These are phyloP conservation scores for Galerucella calmariensis DNA, from an alignment of 2,888 invertebrate species.

Conservation along the genomic window DNA sequence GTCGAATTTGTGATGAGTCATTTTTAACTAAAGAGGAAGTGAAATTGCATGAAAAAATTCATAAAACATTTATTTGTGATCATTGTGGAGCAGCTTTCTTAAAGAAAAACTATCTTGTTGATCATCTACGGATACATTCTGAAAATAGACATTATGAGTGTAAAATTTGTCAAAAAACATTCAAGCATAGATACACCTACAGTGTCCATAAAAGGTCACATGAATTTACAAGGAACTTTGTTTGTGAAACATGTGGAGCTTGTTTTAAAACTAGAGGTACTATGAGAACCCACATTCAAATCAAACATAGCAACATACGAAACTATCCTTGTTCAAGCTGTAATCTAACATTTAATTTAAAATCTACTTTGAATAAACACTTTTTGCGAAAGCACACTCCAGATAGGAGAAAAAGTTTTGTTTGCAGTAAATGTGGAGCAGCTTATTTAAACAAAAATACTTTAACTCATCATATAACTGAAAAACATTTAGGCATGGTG, in stretches of 20 bases:
- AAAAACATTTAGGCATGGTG: slow-evolving; percentile 38
- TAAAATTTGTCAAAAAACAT: slow-evolving; percentile 52
- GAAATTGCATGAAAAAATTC: slow-evolving; percentile 38
- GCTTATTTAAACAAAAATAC: slow-evolving; percentile 40
- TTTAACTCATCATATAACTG: slow-evolving; percentile 35
- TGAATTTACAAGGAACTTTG: slow-evolving; percentile 50
- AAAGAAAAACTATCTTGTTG: slow-evolving; percentile 46
- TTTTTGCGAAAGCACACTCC: slow-evolving; percentile 36
- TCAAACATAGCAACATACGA: slow-evolving; percentile 51
- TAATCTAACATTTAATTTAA: slow-evolving; percentile 52
- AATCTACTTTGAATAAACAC: slow-evolving; percentile 55
- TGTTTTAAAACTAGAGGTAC: slow-evolving; percentile 53
- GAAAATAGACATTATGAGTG: slow-evolving; percentile 49
- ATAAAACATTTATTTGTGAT: slow-evolving; percentile 47
- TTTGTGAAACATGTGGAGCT: slow-evolving; percentile 54
- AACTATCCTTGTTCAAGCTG: slow-evolving; percentile 54
- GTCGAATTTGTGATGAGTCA: slow-evolving; percentile 31
- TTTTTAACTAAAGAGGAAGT: slow-evolving; percentile 34
- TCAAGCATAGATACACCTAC: slow-evolving; percentile 51
- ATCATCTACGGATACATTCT: slow-evolving; percentile 50
- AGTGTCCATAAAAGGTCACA: slow-evolving; percentile 53
- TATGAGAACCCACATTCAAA: slow-evolving; percentile 50
- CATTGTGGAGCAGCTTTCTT: slow-evolving; percentile 47
- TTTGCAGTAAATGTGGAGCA: slow-evolving; percentile 35
- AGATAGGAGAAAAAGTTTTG: slow-evolving; percentile 35